Base-by-base conservation (phyloP, 2,113 vertebrate genomes). In the Vidua chalybeata region DNA sequence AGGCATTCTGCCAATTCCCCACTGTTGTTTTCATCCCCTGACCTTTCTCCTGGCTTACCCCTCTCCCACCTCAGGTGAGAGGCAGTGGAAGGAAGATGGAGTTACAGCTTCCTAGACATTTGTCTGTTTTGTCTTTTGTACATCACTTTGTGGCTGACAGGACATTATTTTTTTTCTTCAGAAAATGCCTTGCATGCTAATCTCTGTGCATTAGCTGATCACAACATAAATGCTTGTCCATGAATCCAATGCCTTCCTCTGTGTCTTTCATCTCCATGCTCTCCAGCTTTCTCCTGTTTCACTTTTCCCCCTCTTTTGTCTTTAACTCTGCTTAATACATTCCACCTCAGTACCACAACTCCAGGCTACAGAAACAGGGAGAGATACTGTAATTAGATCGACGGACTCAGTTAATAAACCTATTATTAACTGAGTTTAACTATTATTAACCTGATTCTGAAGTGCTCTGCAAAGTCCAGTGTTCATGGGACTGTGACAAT, bases 171-270 rank as follows among this genome's bases (percentile, higher is more conserved):
- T 45, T 45, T 59, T 48, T 31, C 41, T 63, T 12, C 54, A 48
- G 33, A 94, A 94, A 97, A 92, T 96, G 71, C 73, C 95, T 94
- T 90, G 54, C 81, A 89, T 87, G 79, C 88, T 96, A 49, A 93
- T 95, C 81, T 96, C 63, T 75, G 89, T 87, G 92, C 63, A 81
- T 96, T 95, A 96, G 84, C 75, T 92, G 96, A 96, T 96, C 93
- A 76, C 87, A 92, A 71, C 88, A 64, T 86, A 92, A 97, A 89
- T 89, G 84, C 92, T 79, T 94, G 93, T 93, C 95, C 87, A 93
- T 97, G 97, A 94, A 94, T 79, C 74, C 84, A 76, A 0, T 87
- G 56, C 64, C 87, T 96, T 95, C 94, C 95, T 96, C 77, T 61
- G 33, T 76, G 79, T 97, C 96, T 96, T 96, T 96, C 93, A 94